A percentile compares a stretch with the other conserved stretches of the same genome.
Evolutionary conservation across 2,797 vertebrate genomes (phyloP).

Genomic region (Xiphorhynchus erythropygius): DNA sequence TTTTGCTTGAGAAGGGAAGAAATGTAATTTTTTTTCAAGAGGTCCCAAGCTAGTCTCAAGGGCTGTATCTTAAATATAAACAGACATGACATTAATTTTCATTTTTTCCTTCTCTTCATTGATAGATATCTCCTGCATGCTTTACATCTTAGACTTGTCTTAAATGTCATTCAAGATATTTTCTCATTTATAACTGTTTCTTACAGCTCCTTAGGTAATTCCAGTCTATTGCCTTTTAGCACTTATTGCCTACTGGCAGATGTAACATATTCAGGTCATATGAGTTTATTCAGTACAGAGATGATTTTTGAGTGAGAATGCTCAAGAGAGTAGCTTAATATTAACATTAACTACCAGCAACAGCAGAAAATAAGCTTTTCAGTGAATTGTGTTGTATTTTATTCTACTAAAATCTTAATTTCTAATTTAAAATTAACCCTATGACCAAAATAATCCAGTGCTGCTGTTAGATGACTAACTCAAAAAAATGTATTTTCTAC

Average conservation of each 20-base stretch:
- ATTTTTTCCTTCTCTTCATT: not conserved
- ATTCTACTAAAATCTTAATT: not conserved
- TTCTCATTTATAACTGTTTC: slow-evolving; percentile 22
- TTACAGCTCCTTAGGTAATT: slow-evolving; percentile 8
- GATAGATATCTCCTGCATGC: not conserved
- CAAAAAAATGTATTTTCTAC: not conserved
- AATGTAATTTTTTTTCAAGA: not conserved
- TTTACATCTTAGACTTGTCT: not conserved
- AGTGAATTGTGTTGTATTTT: not conserved
- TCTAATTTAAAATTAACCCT: not conserved
- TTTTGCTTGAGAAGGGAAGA: not conserved
- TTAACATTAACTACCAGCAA: not conserved
- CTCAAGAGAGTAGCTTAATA: slow-evolving; percentile 11
- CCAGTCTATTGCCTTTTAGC: slow-evolving; percentile 3
- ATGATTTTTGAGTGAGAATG: not conserved
- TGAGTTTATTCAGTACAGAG: slow-evolving; percentile 6
- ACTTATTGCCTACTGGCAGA: not conserved
- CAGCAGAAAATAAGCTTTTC: not conserved
- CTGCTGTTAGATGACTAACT: not conserved
- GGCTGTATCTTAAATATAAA: not conserved
- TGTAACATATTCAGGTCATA: slow-evolving; percentile 17
- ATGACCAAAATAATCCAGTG: not conserved
- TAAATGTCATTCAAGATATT: slow-evolving; percentile 5
- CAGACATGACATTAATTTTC: not conserved
- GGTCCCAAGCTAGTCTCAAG: not conserved